Base-by-base conservation (phyloP, 1,140 invertebrate genomes). In the Meloidogyne floridensis region DNA sequence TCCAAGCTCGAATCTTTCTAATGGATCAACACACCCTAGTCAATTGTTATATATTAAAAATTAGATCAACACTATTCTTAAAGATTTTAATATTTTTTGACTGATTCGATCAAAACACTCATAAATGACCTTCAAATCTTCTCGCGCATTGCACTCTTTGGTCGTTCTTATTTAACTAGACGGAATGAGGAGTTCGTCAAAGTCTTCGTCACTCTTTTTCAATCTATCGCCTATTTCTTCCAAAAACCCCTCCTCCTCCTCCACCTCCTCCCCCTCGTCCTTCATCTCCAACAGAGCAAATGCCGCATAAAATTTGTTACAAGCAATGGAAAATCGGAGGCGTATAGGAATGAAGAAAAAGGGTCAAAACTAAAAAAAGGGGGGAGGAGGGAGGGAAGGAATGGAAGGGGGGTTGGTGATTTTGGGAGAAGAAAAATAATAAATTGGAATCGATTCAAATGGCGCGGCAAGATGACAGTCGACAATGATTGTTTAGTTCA, bases 371-470 rank as follows among this genome's bases (percentile, higher is more conserved):
- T 47, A 47, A 47, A 47, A 47, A 47, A 47, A 47, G 47, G 47
- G 4, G 47, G 47, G 47, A 32, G 32, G 56, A 7, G 56, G 56
- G 15, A 15, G 15, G 13, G 13, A 59, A 59, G 15, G 15, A 59
- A 15, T 3, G 56, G 59, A 65, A 65, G 7, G 59, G 53, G 59
- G 32, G 32, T 32, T 32, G 32, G 59, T 15, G 59, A 65, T 65
- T 65, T 65, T 11, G 59, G n/a, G n/a, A 65, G 56, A 18, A 65
- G 59, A 18, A 65, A 65, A 65, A 65, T 65, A 65, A 6, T 65
- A 65, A 65, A 65, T 65, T 65, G 59, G 59, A 65, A 65, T 65
- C 59, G 59, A 65, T 59, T 65, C 59, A 65, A 65, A 65, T 65
- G 59, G 59, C 59, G 59, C 59, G n/a, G 59, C 59, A 65, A 65